Evolutionary conservation across 2,888 invertebrate genomes (phyloP), one percentile per base, ranked within the genome.

Genomic region (Venusia cambrica): DNA sequence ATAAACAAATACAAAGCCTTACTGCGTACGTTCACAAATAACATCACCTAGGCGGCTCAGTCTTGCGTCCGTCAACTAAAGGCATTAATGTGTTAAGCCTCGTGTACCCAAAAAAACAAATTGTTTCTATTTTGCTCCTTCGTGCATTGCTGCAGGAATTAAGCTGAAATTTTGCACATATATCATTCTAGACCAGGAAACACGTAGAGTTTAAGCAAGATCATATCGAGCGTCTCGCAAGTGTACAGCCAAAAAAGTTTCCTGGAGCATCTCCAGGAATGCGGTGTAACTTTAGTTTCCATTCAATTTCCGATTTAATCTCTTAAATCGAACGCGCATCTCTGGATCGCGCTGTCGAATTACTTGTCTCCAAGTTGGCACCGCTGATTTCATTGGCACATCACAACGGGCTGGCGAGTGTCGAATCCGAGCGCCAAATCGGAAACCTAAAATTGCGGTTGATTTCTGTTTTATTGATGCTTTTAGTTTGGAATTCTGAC

Each of bases 391-490:
- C 49, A 51, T 51, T 54, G 55, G 50, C 48, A 54, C 49, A 51
- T 56, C 41, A 37, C 42, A 38, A 30, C 37, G 13, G n/a, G n/a
- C n/a, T n/a, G n/a, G 44, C 39, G 45, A 48, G 45, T 33, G 48
- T 4, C 15, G 22, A 12, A 9, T 21, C 19, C 32, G 26, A 22
- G 37, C 45, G 61, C 61, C 64, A 65, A 61, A 63, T 52, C 48
- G 49, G 51, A 46, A 53, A 56, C 52, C 47, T 53, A 57, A 59
- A 63, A 61, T 57, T 62, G 57, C 45, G 52, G 42, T 48, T 52
- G 50, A 45, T 53, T 62, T 44, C 45, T 53, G 40, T 52, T 65
- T 57, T 58, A 63, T 62, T 51, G 60, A 57, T 44, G 54, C 32
- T 49, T 51, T 41, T 38, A 44, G 38, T 41, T 50, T 27, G 42